phyloP scores from a whole-genome alignment of 2,888 invertebrate species.

The Pyrocoelia pectoralis region DNA sequence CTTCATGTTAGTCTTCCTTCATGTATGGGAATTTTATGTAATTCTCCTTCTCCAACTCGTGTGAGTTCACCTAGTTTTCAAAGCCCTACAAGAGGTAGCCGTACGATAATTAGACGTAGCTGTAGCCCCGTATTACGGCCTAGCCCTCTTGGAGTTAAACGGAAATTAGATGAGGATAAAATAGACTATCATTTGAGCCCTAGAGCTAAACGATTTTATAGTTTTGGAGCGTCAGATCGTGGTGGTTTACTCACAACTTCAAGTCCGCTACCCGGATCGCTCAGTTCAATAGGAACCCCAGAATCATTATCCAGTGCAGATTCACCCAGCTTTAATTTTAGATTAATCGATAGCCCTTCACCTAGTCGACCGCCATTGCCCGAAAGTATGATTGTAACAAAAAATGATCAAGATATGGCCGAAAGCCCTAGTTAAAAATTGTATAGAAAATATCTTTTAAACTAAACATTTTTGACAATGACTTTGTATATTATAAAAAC shows the following conservation, averaged over 20 bases:
- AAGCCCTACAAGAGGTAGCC: conserved; percentile 77
- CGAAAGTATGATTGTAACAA: conserved; percentile 55
- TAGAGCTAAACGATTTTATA: conserved; percentile 59
- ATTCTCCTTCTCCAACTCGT: conserved; percentile 56
- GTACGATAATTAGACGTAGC: conserved; percentile 79
- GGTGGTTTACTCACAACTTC: conserved; percentile 58
- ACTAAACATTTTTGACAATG: conserved; percentile 1
- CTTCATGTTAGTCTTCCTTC: conserved; percentile 62
- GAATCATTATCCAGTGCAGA: conserved; percentile 69
- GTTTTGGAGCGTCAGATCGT: conserved; percentile 52
- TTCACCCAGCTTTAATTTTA: conserved; percentile 66
- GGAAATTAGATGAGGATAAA: conserved; percentile 68
- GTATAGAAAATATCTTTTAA: conserved; percentile 3
- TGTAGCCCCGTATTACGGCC: conserved; percentile 89
- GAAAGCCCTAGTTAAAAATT: conserved; percentile 56
- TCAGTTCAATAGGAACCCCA: conserved; percentile 68
- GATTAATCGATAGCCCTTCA: conserved; percentile 65
- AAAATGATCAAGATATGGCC: conserved; percentile 58
- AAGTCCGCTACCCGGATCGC: conserved; percentile 63
- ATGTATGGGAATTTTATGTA: conserved; percentile 51
- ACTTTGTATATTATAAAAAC: not conserved
- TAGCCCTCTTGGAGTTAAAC: conserved; percentile 75
- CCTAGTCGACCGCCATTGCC: conserved; percentile 58
- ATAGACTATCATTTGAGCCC: conserved; percentile 56
- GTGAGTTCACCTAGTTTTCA: conserved; percentile 41